phyloP scores from a whole-genome alignment of 2,888 invertebrate species.

The Hydrotaea diabolus region DNA sequence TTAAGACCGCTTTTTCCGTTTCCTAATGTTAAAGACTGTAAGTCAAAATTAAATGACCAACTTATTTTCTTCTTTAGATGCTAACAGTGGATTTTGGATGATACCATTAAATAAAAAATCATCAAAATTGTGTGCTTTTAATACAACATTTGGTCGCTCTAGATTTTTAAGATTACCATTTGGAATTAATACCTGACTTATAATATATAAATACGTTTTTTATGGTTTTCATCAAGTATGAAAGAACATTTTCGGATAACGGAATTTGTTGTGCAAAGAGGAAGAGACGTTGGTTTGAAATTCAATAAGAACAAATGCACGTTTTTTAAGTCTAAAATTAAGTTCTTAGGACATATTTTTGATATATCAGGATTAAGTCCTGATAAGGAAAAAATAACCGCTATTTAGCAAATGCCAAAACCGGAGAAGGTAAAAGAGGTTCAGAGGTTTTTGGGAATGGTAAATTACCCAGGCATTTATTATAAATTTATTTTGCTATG shows the following conservation, averaged over 20 bases:
- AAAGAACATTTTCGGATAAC: slow-evolving; percentile 52
- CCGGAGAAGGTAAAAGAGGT: slow-evolving; percentile 47
- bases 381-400: slow-evolving; percentile 46
- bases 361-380: slow-evolving; percentile 29
- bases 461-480: slow-evolving; percentile 66
- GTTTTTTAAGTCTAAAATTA: slow-evolving; percentile 46
- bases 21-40: slow-evolving; percentile 54
- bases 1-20: slow-evolving; percentile 57
- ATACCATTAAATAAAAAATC: slow-evolving; percentile 67
- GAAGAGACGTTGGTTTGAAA: slow-evolving; percentile 56
- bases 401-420: slow-evolving; percentile 45
- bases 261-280: slow-evolving; percentile 49
- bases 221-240: slow-evolving; percentile 61
- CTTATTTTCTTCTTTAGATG: slow-evolving; percentile 36
- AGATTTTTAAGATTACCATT: slow-evolving; percentile 63
- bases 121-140: slow-evolving; percentile 68
- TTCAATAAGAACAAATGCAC: slow-evolving; percentile 57
- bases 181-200: slow-evolving; percentile 58
- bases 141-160: slow-evolving; percentile 69
- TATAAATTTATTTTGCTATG: slow-evolving; percentile 65
- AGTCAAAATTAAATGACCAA: slow-evolving; percentile 45
- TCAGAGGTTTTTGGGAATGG: slow-evolving; percentile 60
- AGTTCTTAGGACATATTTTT: slow-evolving; percentile 59
- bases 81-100: slow-evolving; percentile 67
- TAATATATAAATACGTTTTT: slow-evolving; percentile 64